Percentiles rank a stretch among this genome's conserved stretches.
phyloP scores from a whole-genome alignment of 2,888 invertebrate genomes.

The Aspidiotus rigidus region DNA sequence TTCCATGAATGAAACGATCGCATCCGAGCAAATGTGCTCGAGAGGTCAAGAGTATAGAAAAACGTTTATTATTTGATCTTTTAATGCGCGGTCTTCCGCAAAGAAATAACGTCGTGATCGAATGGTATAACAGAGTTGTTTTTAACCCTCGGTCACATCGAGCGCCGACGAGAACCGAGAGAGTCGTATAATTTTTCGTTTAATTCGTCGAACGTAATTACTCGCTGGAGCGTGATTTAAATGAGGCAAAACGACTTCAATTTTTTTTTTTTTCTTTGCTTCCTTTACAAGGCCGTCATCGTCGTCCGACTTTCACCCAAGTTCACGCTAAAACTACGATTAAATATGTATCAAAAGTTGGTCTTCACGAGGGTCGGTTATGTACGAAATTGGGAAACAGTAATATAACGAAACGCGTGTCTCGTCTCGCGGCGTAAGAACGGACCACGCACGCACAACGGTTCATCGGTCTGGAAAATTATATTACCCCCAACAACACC shows the following conservation, averaged over 20 bases:
- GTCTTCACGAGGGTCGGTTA: background rate
- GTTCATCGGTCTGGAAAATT: constrained; percentile 31
- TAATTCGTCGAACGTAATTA: too few species aligned
- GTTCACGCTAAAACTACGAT: background rate
- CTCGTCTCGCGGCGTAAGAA: background rate
- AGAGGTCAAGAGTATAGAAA: too few species aligned
- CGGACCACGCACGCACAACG: constrained; percentile 11
- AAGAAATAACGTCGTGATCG: too few species aligned
- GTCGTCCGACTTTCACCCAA: background rate
- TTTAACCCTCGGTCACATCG: too few species aligned
- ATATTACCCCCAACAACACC: constrained; percentile 8
- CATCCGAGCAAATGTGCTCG: too few species aligned
- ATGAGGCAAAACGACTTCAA: background rate
- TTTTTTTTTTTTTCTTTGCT: background rate
- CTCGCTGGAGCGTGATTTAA: background rate
- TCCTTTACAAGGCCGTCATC: background rate
- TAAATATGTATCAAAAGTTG: background rate
- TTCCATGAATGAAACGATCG: too few species aligned
- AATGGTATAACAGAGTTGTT: too few species aligned
- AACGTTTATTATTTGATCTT: too few species aligned
- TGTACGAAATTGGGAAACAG: background rate
- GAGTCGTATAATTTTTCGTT: too few species aligned
- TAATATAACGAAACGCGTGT: background rate
- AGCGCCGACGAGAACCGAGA: too few species aligned
- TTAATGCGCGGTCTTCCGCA: too few species aligned